phyloP scores from a whole-genome alignment of 2,113 vertebrate species.

The Micronycteris hirsuta region DNA sequence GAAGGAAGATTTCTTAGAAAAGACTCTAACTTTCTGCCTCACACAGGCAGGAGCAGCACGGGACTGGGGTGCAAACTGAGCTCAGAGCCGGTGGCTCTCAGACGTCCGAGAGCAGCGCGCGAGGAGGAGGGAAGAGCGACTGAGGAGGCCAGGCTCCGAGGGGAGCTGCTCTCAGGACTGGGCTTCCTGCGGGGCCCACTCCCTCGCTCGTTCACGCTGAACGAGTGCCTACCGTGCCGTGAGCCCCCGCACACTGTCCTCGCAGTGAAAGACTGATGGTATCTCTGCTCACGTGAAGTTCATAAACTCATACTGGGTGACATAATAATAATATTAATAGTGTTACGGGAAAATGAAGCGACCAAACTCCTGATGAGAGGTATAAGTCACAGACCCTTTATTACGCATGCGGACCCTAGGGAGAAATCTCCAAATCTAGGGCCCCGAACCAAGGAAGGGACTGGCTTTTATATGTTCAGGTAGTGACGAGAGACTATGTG shows the following conservation, averaged over 20 bases:
- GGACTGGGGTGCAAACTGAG: background rate
- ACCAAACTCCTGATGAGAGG: no score
- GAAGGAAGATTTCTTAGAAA: background rate
- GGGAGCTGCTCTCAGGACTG: background rate
- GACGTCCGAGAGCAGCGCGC: no score
- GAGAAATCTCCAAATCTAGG: no score
- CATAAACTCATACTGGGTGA: background rate
- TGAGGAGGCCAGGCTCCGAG: background rate
- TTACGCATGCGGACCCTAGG: no score
- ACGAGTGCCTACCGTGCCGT: rapidly evolving
- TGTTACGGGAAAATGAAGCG: no score
- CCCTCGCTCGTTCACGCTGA: background rate
- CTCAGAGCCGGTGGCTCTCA: no score
- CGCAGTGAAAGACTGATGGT: background rate
- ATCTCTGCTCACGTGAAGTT: background rate
- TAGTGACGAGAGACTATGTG: no score
- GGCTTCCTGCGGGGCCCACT: background rate
- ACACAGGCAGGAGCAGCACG: background rate
- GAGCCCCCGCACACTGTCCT: background rate
- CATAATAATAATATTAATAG: background rate
- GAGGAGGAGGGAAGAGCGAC: background rate
- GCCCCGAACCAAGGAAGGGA: no score
- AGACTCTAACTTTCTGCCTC: background rate
- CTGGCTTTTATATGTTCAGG: no score
- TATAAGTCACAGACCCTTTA: no score